phyloP scores from a whole-genome alignment of 2,797 vertebrate genomes.

The Microcaecilia unicolor region DNA sequence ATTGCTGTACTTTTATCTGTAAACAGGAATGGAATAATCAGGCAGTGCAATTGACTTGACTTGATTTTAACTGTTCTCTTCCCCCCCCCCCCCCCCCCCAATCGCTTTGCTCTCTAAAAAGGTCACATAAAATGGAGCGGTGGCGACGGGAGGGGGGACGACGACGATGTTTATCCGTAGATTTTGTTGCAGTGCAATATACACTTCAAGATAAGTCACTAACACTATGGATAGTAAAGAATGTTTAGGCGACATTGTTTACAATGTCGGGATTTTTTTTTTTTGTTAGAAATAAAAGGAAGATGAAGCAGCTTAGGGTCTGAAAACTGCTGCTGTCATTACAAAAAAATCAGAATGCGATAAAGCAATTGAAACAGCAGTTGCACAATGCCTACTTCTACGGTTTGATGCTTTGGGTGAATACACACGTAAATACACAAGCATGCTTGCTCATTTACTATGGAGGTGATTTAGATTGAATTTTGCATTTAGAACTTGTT shows the following conservation, averaged over 20 bases:
- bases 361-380: slow-evolving; percentile 32
- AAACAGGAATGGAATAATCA: slow-evolving; percentile 50
- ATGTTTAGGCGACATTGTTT: too few species aligned
- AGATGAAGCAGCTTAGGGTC: slow-evolving; percentile 32
- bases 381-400: slow-evolving; percentile 29
- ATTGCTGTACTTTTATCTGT: slow-evolving; percentile 41
- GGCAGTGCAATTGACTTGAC: slow-evolving; percentile 43
- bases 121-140: slow-evolving; percentile 48
- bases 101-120: slow-evolving; percentile 1
- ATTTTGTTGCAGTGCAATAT: slow-evolving; percentile 30
- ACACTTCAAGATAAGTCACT: slow-evolving; percentile 38
- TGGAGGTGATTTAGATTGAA: slow-evolving; percentile 47
- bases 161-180: too few species aligned
- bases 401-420: slow-evolving; percentile 40
- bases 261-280: too few species aligned
- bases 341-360: slow-evolving; percentile 36
- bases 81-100: slow-evolving; percentile 11
- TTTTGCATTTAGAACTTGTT: slow-evolving; percentile 69
- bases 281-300: slow-evolving; percentile 6
- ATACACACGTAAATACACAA: slow-evolving; percentile 18
- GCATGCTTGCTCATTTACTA: slow-evolving; percentile 30
- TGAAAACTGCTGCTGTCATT: slow-evolving; percentile 36
- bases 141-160: too few species aligned
- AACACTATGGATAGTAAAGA: slow-evolving; percentile 30
- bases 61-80: slow-evolving; percentile 37